phyloP scores from a whole-genome alignment of 1,140 invertebrate species.

The Lysiphlebus fabarum region DNA sequence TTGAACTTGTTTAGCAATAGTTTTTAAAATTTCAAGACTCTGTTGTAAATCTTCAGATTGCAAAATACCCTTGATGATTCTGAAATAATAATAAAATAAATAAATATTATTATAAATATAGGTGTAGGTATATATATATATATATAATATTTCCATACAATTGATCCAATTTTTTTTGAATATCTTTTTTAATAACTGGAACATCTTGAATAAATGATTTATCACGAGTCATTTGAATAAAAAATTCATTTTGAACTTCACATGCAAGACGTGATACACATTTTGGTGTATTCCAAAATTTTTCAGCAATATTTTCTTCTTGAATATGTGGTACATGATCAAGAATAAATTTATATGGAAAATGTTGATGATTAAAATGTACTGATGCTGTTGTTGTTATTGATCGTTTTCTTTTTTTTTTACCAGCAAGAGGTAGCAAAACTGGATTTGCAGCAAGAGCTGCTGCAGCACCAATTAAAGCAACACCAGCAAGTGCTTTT shows the following conservation, averaged over 20 bases:
- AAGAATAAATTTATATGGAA: constrained; percentile 17
- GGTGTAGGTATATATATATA: too few species aligned
- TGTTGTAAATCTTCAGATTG: constrained; percentile 28
- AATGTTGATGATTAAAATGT: constrained; percentile 6
- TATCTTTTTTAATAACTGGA: constrained; percentile 33
- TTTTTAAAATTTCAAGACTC: constrained; percentile 4
- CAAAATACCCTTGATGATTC: constrained; percentile 41
- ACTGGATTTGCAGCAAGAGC: constrained; percentile 74
- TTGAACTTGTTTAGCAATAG: constrained; percentile 3
- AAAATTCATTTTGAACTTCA: constrained; percentile 47
- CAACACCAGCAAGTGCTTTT: constrained; percentile 74
- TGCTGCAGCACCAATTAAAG: constrained; percentile 73
- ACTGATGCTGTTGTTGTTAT: not conserved
- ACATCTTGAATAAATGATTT: constrained; percentile 23
- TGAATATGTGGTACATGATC: constrained; percentile 17
- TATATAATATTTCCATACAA: constrained; percentile 36
- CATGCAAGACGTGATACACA: constrained; percentile 48
- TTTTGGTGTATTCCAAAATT: constrained; percentile 38
- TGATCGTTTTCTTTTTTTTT: constrained; percentile 44
- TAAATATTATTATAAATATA: too few species aligned
- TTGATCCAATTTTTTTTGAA: constrained; percentile 50
- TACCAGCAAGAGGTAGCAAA: constrained; percentile 66
- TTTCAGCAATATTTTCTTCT: constrained; percentile 13
- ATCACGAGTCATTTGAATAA: constrained; percentile 37
- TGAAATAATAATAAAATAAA: constrained; percentile 29